Conservation (phyloP, 2,797 vertebrate species). For the Discoglossus pictus region DNA sequence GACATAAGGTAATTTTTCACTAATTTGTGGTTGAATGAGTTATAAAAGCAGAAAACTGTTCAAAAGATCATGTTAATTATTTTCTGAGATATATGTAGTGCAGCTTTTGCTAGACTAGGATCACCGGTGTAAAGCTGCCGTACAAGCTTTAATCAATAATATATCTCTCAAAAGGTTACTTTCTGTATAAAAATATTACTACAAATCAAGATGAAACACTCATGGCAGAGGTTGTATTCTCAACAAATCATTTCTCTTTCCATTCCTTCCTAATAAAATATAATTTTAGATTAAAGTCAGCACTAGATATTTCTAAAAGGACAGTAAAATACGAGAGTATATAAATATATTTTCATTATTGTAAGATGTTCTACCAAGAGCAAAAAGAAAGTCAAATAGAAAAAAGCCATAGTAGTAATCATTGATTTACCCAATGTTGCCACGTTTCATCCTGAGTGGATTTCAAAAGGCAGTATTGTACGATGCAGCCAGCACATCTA, state of each 20-base stretch:
- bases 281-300: conserved; percentile 3
- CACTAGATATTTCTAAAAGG: conserved; percentile 14
- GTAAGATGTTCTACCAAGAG: conserved; percentile 33
- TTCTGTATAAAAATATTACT: not conserved
- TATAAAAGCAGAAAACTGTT: no score
- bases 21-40: no score
- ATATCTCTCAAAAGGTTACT: not conserved
- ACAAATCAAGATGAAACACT: not conserved
- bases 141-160: no score
- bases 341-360: conserved; percentile 46
- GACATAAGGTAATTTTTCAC: no score
- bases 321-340: conserved; percentile 15
- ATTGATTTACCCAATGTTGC: conserved; percentile 36
- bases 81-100: no score
- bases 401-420: conserved; percentile 32
- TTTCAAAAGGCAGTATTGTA: conserved; percentile 48
- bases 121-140: no score
- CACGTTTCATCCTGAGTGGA: conserved; percentile 37
- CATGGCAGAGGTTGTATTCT: not conserved
- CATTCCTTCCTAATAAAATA: conserved; percentile 9
- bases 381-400: conserved; percentile 40
- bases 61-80: no score
- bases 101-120: no score
- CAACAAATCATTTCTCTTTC: conserved; percentile 10
- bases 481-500: conserved; percentile 49